Conservation (phyloP, 2,113 vertebrate genomes). For the Semicossyphus pulcher region DNA sequence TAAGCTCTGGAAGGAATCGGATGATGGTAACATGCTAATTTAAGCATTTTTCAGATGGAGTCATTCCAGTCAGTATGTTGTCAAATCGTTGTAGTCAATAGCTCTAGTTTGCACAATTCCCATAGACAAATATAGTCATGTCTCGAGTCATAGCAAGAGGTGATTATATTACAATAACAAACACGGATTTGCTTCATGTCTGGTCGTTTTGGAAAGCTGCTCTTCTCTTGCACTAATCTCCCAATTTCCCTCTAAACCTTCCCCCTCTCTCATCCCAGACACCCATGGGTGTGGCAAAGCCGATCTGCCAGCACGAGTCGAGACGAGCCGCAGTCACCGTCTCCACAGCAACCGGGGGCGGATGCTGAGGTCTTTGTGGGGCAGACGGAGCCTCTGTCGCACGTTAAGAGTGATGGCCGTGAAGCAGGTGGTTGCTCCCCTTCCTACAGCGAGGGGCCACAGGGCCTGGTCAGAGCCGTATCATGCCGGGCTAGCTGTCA, state of each 20-base stretch:
- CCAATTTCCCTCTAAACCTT: neutral
- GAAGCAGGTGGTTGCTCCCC: conserved; percentile 68
- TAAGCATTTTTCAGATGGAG: neutral
- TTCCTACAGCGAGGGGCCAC: conserved; percentile 25
- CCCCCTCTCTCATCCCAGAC: conserved; percentile 30
- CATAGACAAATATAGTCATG: neutral
- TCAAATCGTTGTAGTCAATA: neutral
- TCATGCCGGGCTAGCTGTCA: conserved; percentile 66
- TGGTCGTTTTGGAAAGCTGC: neutral
- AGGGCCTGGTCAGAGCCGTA: conserved; percentile 49
- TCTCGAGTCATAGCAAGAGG: neutral
- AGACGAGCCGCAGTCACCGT: conserved; percentile 46
- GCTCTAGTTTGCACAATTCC: neutral
- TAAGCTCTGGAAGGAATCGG: no score
- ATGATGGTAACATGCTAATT: neutral
- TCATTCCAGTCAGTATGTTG: neutral
- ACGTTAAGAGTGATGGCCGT: conserved; percentile 24
- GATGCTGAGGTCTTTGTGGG: conserved; percentile 54
- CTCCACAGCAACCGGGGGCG: conserved; percentile 68
- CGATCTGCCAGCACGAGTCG: conserved; percentile 26
- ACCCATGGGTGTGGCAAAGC: conserved; percentile 68
- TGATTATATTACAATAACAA: neutral
- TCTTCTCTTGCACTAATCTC: conserved; percentile 16
- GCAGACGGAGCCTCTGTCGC: neutral
- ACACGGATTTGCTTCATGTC: neutral